These are phyloP conservation scores for Elegia similella DNA, from an alignment of 2,888 invertebrate genomes.

Conservation along the genomic window DNA sequence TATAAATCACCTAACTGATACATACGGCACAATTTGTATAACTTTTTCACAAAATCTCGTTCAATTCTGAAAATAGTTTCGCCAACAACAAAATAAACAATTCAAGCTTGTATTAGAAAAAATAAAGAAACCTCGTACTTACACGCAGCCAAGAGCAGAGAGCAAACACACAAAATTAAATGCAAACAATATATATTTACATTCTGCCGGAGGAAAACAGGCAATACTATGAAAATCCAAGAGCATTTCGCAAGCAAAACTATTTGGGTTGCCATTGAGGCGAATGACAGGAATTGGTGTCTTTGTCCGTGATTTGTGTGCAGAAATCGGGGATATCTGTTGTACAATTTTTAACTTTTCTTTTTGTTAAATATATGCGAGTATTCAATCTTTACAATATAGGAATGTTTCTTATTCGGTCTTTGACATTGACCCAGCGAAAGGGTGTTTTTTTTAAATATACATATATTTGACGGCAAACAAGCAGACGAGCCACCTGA, in stretches of 20 bases:
- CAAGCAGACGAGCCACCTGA: too few relatives aligned
- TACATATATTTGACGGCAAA: too few relatives aligned
- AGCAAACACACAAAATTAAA: conserved; percentile 24
- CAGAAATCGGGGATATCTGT: background rate
- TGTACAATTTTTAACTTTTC: background rate
- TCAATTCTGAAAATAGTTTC: background rate
- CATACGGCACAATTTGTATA: too few relatives aligned
- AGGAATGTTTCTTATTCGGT: too few relatives aligned
- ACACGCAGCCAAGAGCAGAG: conserved; percentile 8
- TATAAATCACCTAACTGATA: too few relatives aligned
- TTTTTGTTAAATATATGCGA: background rate
- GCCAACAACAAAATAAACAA: background rate
- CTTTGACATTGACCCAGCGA: too few relatives aligned
- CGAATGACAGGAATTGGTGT: conserved; percentile 2
- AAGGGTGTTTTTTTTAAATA: too few relatives aligned
- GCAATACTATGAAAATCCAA: conserved; percentile 23
- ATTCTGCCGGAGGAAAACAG: conserved; percentile 7
- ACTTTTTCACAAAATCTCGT: too few relatives aligned
- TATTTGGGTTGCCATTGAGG: conserved; percentile 11
- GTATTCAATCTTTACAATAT: background rate
- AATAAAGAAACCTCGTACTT: background rate
- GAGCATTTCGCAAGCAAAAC: conserved; percentile 18
- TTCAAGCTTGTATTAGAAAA: conserved; percentile 1
- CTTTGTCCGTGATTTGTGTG: background rate
- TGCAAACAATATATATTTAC: conserved; percentile 26